These are phyloP conservation scores for Orius insidiosus DNA, from an alignment of 1,140 invertebrate genomes.

Conservation along the genomic window DNA sequence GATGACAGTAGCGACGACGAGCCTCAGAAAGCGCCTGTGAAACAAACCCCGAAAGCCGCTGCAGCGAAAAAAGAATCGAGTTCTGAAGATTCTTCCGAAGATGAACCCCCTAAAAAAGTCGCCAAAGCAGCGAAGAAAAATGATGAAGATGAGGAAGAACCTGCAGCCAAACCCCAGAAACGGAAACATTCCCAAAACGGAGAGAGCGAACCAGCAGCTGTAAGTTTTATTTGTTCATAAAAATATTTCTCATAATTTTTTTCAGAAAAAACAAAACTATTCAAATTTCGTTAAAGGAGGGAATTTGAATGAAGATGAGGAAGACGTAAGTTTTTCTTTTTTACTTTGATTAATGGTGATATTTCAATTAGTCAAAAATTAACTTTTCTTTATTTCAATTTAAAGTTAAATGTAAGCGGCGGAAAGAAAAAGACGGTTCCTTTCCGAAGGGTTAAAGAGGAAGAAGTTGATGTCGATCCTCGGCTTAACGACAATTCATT, in stretches of 20 bases:
- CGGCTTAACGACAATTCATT: conserved; percentile 78
- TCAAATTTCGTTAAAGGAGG: conserved; percentile 12
- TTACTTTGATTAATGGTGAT: conserved; percentile 6
- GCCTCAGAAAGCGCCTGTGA: not conserved
- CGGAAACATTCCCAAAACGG: not conserved
- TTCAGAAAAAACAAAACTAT: conserved; percentile 6
- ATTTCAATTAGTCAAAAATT: conserved; percentile 7
- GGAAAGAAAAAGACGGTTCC: conserved; percentile 29
- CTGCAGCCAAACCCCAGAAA: not conserved
- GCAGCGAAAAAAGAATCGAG: conserved; percentile 9
- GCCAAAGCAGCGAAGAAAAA: not conserved
- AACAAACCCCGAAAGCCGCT: not conserved
- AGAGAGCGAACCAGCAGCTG: not conserved
- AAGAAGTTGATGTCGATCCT: conserved; percentile 53
- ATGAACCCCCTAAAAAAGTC: conserved; percentile 19
- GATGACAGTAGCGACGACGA: conserved; percentile 16
- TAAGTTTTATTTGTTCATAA: not conserved
- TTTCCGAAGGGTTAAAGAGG: conserved; percentile 66
- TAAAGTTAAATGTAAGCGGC: not conserved
- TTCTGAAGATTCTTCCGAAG: conserved; percentile 22
- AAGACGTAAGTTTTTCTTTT: conserved; percentile 6
- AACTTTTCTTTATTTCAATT: conserved; percentile 14
- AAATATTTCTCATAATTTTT: not conserved
- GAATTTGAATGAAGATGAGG: conserved; percentile 2
- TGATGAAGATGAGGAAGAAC: not conserved